Percentiles rank a stretch among this genome's conserved stretches.
Conservation (phyloP, 2,888 invertebrate species). For the Eumerus sabulonum region DNA sequence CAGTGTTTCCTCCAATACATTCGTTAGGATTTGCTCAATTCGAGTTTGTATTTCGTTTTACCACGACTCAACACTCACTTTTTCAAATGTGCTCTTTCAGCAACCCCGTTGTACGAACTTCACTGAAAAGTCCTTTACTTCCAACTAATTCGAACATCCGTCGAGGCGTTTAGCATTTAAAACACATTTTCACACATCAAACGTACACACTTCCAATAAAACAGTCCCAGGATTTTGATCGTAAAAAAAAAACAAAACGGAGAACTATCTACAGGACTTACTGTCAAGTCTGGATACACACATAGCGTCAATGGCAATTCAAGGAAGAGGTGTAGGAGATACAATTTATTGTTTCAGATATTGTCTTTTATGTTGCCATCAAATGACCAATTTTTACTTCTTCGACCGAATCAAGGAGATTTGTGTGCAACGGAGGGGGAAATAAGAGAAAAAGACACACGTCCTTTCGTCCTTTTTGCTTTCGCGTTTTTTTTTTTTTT, state of each 20-base stretch:
- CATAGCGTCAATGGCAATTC: slow-evolving; percentile 21
- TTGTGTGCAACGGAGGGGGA: slow-evolving; percentile 40
- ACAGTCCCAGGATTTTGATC: slow-evolving; percentile 63
- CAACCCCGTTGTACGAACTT: not conserved
- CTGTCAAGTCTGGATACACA: slow-evolving; percentile 6
- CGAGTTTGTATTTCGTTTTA: too few species aligned
- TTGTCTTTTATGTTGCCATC: slow-evolving; percentile 69
- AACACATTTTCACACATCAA: slow-evolving; percentile 64
- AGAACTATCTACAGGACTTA: slow-evolving; percentile 59
- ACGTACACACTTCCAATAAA: slow-evolving; percentile 46
- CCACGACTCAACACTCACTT: too few species aligned
- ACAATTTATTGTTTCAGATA: slow-evolving; percentile 67
- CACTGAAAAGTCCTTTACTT: slow-evolving; percentile 21
- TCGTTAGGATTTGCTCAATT: too few species aligned
- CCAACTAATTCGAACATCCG: slow-evolving; percentile 55
- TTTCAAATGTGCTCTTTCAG: slow-evolving; percentile 38
- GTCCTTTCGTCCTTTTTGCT: slow-evolving; percentile 12
- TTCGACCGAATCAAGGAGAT: slow-evolving; percentile 32
- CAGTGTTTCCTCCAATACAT: too few species aligned
- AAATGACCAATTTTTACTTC: slow-evolving; percentile 64
- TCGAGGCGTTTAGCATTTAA: slow-evolving; percentile 65
- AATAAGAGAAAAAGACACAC: slow-evolving; percentile 13
- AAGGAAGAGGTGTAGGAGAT: slow-evolving; percentile 59
- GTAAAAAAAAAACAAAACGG: slow-evolving; percentile 64
- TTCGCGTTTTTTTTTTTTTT: too few species aligned